Conservation (phyloP, 2,113 vertebrate species). For the Tiliqua scincoides region DNA sequence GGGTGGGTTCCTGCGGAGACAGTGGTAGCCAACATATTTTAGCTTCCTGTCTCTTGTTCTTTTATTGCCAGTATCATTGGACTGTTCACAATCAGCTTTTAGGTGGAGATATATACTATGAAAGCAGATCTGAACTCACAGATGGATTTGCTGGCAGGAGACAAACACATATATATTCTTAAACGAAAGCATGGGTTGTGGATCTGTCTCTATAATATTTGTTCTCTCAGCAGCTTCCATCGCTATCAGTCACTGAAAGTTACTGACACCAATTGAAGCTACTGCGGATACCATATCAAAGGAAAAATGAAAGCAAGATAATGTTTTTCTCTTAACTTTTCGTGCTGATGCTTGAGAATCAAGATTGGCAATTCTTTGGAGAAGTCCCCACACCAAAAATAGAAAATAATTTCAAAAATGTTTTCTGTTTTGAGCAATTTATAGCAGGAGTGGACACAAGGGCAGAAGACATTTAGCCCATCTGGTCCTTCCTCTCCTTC, state of each 20-base stretch:
- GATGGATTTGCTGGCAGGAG: slow-evolving; percentile 13
- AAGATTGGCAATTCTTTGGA: neutral
- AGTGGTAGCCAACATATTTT: neutral
- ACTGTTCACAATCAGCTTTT: slow-evolving; percentile 15
- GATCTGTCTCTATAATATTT: slow-evolving; percentile 15
- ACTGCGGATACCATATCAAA: slow-evolving; percentile 1
- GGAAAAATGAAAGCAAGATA: slow-evolving; percentile 13
- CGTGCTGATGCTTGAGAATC: slow-evolving; percentile 3
- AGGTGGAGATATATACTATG: neutral
- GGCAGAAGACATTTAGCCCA: no score
- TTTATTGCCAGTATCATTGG: neutral
- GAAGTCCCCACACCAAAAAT: neutral
- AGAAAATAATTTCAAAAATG: neutral
- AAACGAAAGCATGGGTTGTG: slow-evolving; percentile 7
- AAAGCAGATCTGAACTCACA: neutral
- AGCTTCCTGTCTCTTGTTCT: neutral
- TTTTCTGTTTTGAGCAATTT: neutral
- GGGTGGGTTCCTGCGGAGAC: neutral
- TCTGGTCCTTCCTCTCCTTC: no score
- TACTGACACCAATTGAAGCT: slow-evolving; percentile 35
- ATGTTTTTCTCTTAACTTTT: neutral
- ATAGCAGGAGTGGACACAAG: no score
- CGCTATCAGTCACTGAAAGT: slow-evolving; percentile 28
- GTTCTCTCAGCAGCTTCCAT: slow-evolving; percentile 24
- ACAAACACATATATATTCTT: slow-evolving; percentile 21